phyloP scores from a whole-genome alignment of 2,113 vertebrate species.

The Butorides virescens region DNA sequence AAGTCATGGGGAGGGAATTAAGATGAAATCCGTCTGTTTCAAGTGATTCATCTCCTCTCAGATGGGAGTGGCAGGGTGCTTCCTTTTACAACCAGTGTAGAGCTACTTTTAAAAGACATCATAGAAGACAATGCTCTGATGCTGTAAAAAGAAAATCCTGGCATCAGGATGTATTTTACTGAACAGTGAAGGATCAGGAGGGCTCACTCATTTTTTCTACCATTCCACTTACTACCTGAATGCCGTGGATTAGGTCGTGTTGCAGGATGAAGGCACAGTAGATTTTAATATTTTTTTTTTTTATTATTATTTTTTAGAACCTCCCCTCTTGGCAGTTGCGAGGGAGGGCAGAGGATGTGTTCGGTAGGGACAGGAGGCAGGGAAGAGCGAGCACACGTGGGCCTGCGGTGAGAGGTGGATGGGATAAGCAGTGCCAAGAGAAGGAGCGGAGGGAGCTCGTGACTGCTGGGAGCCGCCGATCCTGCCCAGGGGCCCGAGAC shows the following conservation, averaged over 20 bases:
- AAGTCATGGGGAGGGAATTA: slow-evolving; percentile 20
- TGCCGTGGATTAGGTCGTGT: background rate
- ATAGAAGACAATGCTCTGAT: background rate
- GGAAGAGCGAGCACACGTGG: background rate
- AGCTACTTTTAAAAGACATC: background rate
- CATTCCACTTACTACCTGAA: background rate
- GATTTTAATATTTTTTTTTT: background rate
- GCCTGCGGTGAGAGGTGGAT: background rate
- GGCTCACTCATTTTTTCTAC: background rate
- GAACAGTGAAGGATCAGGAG: background rate
- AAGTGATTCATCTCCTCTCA: slow-evolving; percentile 47
- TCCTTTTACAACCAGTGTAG: background rate
- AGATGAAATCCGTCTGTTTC: slow-evolving; percentile 26
- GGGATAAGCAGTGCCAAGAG: background rate
- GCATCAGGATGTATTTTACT: background rate
- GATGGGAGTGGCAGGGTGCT: slow-evolving; percentile 43
- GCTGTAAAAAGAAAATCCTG: background rate
- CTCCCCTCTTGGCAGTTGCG: background rate
- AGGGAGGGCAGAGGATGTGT: background rate
- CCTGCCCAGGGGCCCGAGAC: slow-evolving; percentile 13
- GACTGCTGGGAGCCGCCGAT: background rate
- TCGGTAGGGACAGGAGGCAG: background rate
- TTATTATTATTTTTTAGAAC: background rate
- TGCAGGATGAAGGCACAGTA: background rate
- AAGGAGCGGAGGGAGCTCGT: background rate